Evolutionary conservation across 1,140 invertebrate genomes (phyloP), one percentile per base, ranked within the genome.

Genomic region (Chlorops oryzae): DNA sequence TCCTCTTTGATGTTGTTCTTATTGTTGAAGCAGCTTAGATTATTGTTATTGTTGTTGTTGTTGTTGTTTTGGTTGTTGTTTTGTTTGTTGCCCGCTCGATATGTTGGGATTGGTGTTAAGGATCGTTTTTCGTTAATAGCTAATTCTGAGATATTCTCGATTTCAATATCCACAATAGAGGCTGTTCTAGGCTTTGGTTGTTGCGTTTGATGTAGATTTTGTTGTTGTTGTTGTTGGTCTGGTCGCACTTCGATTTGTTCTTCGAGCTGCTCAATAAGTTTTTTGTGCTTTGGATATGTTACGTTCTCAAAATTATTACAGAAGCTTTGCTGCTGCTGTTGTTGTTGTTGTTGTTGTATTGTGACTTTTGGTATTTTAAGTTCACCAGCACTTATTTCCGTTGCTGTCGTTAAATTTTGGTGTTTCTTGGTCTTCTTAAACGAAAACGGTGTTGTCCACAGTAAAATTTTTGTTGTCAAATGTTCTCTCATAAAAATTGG

Each of bases 41-140:
- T 50, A 44, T 23, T 55, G 50, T 27, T 50, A 38, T 9, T 58
- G 40, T 28, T 46, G 44, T 27, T 53, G 51, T 21, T 51, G 38
- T 32, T 50, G 44, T 48, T 47, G 22, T 44, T 50, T 24, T 23
- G 15, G 21, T 45, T 40, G 23, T 34, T 46, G 17, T 42, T 50
- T 22, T 41, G 17, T 24, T 41, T 50, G 35, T 42, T 35, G 25
- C 41, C 40, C 22, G 45, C 39, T 24, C 21, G n/a, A 38, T 21
- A 25, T 34, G 27, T 34, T 44, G 42, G 15, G 2, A 3, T 17
- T 18, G 27, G n/a, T n/a, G n/a, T n/a, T n/a, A n/a, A n/a, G n/a
- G 6, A 6, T 32, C n/a, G 27, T 32, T 32, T n/a, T n/a, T n/a
- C 21, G 35, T 17, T 15, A 35, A 15, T 38, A 5, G 35, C 35